Base-by-base conservation (phyloP, 1,140 invertebrate species). In the Drosophila pseudoobscura region DNA sequence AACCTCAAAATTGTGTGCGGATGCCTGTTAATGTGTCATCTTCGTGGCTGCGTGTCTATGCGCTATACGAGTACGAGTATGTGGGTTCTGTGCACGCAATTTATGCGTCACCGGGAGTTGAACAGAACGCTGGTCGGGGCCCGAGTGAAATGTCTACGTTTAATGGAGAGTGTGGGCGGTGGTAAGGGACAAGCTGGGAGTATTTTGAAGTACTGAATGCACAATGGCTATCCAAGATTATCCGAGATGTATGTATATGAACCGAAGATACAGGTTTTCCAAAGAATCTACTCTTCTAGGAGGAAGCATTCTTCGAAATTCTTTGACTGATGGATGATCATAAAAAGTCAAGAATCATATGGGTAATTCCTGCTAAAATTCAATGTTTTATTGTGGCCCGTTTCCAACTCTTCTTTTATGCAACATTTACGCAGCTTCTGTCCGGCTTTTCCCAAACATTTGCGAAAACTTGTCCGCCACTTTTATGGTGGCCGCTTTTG, bases 1-100 rank as follows among this genome's bases (percentile, higher is more conserved):
- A 80, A 73, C 78, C 78, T 83, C 79, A 78, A 59, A 73, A 69
- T 56, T 80, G 78, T 57, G 68, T 82, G 72, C 62, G 66, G 49
- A 82, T 68, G 61, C 24, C 64, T 69, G 64, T 69, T 69, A 69
- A 69, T 69, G 64, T 80, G 68, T 73, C 78, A 68, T 56, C 57
- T 60, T 54, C 51, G 46, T 58, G 60, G 51, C 35, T 22, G 49
- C 50, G 29, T 39, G 60, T 47, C 29, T 54, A 20, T 54, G 46
- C 35, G 47, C 22, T 41, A 43, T 35, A 50, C 31, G 31, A 35
- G 31, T 43, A 31, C 8, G 31, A 31, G 29, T 31, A 3, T 0
- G 11, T 55, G 49, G 43, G 46, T 43, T 39, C n/a, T 24, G 17
- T 17, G 22, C 39, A 50, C 41, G 29, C 43, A 43, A 64, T 50